These are phyloP conservation scores for Ammodytes dubius DNA, from an alignment of 2,113 vertebrate species.

Conservation along the genomic window DNA sequence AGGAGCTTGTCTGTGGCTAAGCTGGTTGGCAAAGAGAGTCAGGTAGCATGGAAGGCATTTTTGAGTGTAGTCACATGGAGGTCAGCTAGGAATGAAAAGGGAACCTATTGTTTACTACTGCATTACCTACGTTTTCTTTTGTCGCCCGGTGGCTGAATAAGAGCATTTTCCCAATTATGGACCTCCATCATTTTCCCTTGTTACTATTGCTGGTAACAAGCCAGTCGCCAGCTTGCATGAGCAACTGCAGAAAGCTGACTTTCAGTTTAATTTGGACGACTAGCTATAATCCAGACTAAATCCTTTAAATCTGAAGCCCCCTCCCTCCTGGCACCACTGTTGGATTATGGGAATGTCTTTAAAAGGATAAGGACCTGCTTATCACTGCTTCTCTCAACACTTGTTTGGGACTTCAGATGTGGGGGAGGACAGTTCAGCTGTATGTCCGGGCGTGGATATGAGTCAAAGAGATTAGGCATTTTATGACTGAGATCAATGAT, in stretches of 20 bases:
- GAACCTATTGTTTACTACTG: background rate
- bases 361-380: conserved; percentile 87
- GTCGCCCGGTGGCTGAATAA: conserved; percentile 44
- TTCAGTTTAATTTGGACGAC: conserved; percentile 89
- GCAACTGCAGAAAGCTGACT: conserved; percentile 85
- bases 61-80: conserved; percentile 33
- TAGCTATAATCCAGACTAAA: conserved; percentile 87
- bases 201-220: conserved; percentile 76
- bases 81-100: conserved; percentile 36
- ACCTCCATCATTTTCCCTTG: conserved; percentile 63
- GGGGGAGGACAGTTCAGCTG: conserved; percentile 62
- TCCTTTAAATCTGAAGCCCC: conserved; percentile 84
- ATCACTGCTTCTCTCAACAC: conserved; percentile 82
- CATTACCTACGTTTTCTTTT: conserved; percentile 39
- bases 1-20: conserved; percentile 75
- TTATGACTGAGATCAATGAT: conserved; percentile 78
- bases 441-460: conserved; percentile 35
- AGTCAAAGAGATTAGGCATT: conserved; percentile 75
- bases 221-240: conserved; percentile 82
- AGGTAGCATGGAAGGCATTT: conserved; percentile 62
- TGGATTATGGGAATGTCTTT: conserved; percentile 86
- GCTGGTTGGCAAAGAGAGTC: conserved; percentile 68
- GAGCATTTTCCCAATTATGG: conserved; percentile 79
- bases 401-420: conserved; percentile 76
- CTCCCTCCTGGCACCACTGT: conserved; percentile 59